Base-by-base conservation (phyloP, 1,140 invertebrate species). In the Melitaea cinxia region DNA sequence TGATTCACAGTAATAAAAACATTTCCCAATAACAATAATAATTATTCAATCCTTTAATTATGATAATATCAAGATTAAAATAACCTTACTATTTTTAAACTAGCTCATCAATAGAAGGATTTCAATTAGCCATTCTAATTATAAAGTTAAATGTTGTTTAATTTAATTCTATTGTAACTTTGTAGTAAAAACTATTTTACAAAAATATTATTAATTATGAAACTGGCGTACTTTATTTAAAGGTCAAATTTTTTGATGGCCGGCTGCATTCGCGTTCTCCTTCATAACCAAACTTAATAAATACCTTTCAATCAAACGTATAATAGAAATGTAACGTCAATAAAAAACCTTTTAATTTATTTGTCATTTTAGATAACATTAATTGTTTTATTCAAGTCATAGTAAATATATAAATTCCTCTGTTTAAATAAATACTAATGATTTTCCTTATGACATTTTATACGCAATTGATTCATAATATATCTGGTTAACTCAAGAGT, bases 371-470 rank as follows among this genome's bases (percentile, higher is more conserved):
- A 47, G 10, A 23, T 23, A 23, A 47, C 24, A n/a, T n/a, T 21
- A n/a, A 57, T 45, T 57, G 37, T 45, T 39, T 39, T 39, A 24
- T 57, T 45, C 42, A 47, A 10, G 12, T 47, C 6, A 17, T 15
- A 5, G 14, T 17, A 1, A 17, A 17, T 35, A 50, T 35, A 33
- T 54, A 30, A 54, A 42, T 26, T 59, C 19, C 17, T 49, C 28
- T 15, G 50, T 24, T 56, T 2, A 24, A 33, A 0, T 49, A 30
- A n/a, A 3, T 6, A 39, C n/a, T 39, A 39, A 42, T 42, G 15
- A 7, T 24, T 63, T 63, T 63, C 61, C 61, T 63, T 56, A 49
- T 55, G 28, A 35, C 37, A 62, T 56, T 54, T 35, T 12, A 63
- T 30, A 24, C 21, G 53, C 28, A 39, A 24, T 50, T 56, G 54